Conservation (phyloP, 2,113 vertebrate species). For the Odontophorus gujanensis region DNA sequence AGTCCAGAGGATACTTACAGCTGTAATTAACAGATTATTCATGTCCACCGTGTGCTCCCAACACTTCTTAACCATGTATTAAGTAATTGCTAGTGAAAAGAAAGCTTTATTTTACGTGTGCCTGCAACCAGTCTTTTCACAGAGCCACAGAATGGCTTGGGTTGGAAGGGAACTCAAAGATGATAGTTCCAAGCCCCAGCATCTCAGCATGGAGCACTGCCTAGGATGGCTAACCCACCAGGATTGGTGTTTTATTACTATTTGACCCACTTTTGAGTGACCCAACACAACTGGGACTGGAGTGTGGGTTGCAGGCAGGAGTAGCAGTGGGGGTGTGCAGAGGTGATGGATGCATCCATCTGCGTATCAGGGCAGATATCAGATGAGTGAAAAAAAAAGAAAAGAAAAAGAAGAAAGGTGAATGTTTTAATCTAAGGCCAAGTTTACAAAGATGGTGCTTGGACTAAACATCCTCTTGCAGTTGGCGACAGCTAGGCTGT, state of each 20-base stretch:
- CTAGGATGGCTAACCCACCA: neutral
- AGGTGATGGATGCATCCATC: no score
- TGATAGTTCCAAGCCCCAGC: neutral
- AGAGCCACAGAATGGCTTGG: neutral
- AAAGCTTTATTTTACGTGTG: neutral
- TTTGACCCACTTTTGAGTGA: neutral
- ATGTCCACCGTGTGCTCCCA: neutral
- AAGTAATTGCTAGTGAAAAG: neutral
- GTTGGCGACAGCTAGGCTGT: fast-evolving
- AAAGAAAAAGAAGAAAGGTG: no score
- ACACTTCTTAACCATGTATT: neutral
- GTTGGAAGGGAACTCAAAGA: neutral
- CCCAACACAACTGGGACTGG: neutral
- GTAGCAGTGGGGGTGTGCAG: neutral
- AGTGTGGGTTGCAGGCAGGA: neutral
- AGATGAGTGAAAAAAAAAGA: no score
- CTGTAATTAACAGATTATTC: neutral
- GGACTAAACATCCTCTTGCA: neutral
- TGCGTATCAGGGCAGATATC: no score
- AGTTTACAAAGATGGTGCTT: neutral
- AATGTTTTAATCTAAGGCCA: neutral
- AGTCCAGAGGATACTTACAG: neutral
- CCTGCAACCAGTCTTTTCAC: neutral
- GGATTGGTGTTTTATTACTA: no score
- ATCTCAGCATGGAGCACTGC: no score